A percentile compares a stretch with the other conserved stretches of the same genome.
These are phyloP conservation scores for Apodemus sylvaticus DNA, from an alignment of 2,113 vertebrate species.

Conservation along the genomic window DNA sequence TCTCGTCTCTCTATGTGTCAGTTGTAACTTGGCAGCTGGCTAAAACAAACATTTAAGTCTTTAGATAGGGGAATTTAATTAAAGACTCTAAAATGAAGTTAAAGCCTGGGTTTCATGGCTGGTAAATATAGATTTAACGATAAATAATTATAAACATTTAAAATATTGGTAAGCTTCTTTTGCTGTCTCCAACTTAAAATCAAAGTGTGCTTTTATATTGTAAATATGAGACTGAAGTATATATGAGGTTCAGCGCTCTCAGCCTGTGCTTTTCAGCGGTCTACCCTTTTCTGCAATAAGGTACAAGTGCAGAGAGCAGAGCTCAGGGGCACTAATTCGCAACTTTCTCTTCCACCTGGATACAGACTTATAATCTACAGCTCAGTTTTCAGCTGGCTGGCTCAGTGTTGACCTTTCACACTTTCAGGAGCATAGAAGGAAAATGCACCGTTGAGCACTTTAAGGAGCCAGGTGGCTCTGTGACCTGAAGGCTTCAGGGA, in stretches of 20 bases:
- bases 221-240: not conserved
- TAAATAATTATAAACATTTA: constrained; percentile 21
- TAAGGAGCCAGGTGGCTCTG: constrained; percentile 21
- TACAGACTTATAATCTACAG: not conserved
- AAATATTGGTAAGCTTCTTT: not conserved
- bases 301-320: constrained; percentile 13
- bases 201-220: not conserved
- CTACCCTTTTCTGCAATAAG: not conserved
- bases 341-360: constrained; percentile 3
- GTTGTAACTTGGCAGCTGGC: constrained; percentile 60
- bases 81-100: constrained; percentile 53
- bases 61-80: constrained; percentile 62
- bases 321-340: constrained; percentile 25
- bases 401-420: constrained; percentile 51
- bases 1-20: constrained; percentile 16
- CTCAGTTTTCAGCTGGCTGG: not conserved
- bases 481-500: not conserved
- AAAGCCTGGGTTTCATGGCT: not conserved
- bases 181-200: constrained; percentile 49
- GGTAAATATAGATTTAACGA: constrained; percentile 59
- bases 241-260: not conserved
- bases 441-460: constrained; percentile 20
- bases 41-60: constrained; percentile 66
- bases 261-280: not conserved
- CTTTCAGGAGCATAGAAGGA: not conserved